Evolutionary conservation across 2,797 vertebrate species (phyloP).

Genomic region (Helarctos malayanus): DNA sequence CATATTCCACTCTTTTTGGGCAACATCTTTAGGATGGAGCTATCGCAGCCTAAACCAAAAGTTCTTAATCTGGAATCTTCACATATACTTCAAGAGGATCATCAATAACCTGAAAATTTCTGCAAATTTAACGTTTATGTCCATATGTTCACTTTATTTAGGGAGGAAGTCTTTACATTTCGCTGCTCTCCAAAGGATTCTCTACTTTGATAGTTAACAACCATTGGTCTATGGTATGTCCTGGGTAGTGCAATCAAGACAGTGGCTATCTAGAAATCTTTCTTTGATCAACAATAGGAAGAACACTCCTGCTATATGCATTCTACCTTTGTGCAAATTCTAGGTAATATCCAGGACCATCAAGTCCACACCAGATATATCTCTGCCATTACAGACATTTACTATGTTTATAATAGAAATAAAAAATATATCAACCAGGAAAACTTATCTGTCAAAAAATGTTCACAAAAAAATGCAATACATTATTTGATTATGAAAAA

Average conservation of each 20-base stretch:
- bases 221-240: not conserved
- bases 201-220: not conserved
- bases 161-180: not conserved
- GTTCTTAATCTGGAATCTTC: not conserved
- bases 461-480: slow-evolving; percentile 52
- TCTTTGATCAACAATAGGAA: not conserved
- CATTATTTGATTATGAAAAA: slow-evolving; percentile 7
- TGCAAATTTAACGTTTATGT: not conserved
- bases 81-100: not conserved
- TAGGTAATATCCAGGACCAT: not conserved
- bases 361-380: not conserved
- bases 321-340: not conserved
- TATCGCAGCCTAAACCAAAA: not conserved
- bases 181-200: not conserved
- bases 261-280: not conserved
- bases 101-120: not conserved
- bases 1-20: not conserved
- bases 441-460: not conserved
- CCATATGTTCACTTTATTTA: not conserved
- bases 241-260: not conserved
- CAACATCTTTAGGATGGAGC: not conserved
- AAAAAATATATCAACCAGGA: not conserved
- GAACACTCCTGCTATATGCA: not conserved
- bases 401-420: not conserved
- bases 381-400: not conserved